Percentiles rank a stretch among this genome's conserved stretches.
These are phyloP conservation scores for Uria aalge DNA, from an alignment of 2,113 vertebrate genomes.

Conservation along the genomic window DNA sequence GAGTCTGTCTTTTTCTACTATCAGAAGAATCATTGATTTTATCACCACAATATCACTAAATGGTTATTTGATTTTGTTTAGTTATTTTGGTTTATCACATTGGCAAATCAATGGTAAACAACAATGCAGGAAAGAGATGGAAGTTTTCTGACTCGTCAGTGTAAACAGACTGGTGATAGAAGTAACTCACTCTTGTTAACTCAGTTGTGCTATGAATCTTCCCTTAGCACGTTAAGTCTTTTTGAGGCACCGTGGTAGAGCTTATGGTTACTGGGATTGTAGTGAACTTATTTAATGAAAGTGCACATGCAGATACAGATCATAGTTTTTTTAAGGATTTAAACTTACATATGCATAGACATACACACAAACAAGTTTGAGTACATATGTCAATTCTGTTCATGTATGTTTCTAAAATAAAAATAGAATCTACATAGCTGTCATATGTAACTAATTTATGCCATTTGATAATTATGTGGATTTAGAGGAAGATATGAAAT, in stretches of 20 bases:
- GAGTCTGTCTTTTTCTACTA: background rate
- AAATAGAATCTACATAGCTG: background rate
- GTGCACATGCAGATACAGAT: slow-evolving; percentile 3
- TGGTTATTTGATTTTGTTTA: background rate
- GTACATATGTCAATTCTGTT: background rate
- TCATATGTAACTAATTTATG: background rate
- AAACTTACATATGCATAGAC: background rate
- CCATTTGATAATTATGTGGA: background rate
- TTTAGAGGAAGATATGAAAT: background rate
- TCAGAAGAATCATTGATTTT: background rate
- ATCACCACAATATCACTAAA: background rate
- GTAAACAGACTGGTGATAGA: background rate
- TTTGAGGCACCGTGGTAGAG: slow-evolving; percentile 46
- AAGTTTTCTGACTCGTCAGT: background rate
- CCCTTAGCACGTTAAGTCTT: slow-evolving; percentile 10
- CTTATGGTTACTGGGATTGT: background rate
- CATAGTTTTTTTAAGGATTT: background rate
- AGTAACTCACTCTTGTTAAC: background rate
- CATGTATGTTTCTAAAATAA: background rate
- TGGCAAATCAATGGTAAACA: slow-evolving; percentile 1
- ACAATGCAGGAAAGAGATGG: slow-evolving; percentile 19
- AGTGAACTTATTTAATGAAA: slow-evolving; percentile 9
- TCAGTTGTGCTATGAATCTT: background rate
- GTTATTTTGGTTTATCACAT: background rate
- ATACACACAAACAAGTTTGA: background rate